Base-by-base conservation (phyloP, 1,140 invertebrate genomes). In the Parapsyche elsis region DNA sequence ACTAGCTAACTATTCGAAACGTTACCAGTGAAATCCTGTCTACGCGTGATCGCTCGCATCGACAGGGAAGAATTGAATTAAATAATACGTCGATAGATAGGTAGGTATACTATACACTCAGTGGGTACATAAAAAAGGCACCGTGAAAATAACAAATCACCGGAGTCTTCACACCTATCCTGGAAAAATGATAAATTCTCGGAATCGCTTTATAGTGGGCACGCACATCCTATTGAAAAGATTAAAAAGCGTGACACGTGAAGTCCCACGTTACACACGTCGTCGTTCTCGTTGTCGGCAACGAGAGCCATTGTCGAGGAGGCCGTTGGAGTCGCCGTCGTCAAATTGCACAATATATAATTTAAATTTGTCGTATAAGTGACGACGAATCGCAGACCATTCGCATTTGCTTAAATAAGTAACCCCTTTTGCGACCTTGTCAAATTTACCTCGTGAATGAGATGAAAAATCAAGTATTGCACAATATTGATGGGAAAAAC, bases 121-220 rank as follows among this genome's bases (percentile, higher is more conserved):
- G 30, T 38, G 30, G 30, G 30, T 38, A 38, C 7, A 7, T 19
- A 74, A 74, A 70, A 71, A 79, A 71, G 16, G 4, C 64, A 30
- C 38, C 61, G 67, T 71, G 67, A 71, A 78, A 78, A 78, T 23
- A 67, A 44, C 57, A 67, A 53, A 79, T 71, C 19, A 45, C 30
- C 7, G 30, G 30, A 38, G 12, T 21, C 61, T 78, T 78, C 61
- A 73, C 71, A 79, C 19, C 78, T 71, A 74, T 73, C 71, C 71
- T 53, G 78, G 71, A 79, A 79, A 46, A 79, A 73, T 77, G 70
- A 79, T 73, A 73, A 73, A 59, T 80, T 80, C 79, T 80, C 30
- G 44, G 79, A 80, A 80, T 64, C 12, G 19, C 26, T 53, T 75
- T 44, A 30, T 73, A 64, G 73, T 44, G 59, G 21, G 79, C 23